Evolutionary conservation across 2,888 invertebrate species (phyloP).

Genomic region (Limenitis camilla): DNA sequence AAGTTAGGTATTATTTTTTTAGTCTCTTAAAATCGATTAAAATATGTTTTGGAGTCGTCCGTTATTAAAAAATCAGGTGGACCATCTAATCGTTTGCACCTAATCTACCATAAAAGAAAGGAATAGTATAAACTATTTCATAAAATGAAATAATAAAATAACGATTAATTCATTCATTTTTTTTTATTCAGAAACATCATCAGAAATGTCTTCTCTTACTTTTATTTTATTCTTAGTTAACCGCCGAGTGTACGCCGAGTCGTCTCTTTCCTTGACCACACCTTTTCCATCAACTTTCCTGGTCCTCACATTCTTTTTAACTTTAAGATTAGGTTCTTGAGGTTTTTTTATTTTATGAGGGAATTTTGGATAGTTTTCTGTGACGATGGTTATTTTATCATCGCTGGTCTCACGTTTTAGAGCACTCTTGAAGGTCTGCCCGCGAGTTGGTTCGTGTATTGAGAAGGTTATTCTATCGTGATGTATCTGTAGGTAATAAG

Average conservation of each 20-base stretch:
- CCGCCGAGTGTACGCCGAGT: slow-evolving; percentile 43
- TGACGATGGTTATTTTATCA: slow-evolving; percentile 26
- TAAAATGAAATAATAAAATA: not conserved
- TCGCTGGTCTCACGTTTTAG: slow-evolving; percentile 53
- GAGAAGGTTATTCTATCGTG: slow-evolving; percentile 66
- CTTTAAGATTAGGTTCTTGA: slow-evolving; percentile 30
- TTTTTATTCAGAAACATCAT: slow-evolving; percentile 50
- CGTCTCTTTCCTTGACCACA: slow-evolving; percentile 47
- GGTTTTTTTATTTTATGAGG: slow-evolving; percentile 37
- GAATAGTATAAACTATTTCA: no score
- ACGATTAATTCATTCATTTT: not conserved
- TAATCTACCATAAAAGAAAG: no score
- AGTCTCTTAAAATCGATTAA: no score
- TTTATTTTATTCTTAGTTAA: slow-evolving; percentile 53
- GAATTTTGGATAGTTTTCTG: slow-evolving; percentile 29
- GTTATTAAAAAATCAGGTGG: no score
- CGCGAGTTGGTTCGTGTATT: slow-evolving; percentile 59
- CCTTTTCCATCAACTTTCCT: slow-evolving; percentile 55
- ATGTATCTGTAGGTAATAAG: slow-evolving; percentile 44
- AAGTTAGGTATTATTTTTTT: no score
- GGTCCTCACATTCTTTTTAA: slow-evolving; percentile 39
- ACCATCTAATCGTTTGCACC: no score
- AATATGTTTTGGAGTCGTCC: no score
- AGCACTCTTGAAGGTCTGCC: slow-evolving; percentile 64
- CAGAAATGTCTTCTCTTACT: slow-evolving; percentile 54